Evolutionary conservation across 1,140 invertebrate genomes (phyloP).

Genomic region (Dryas iulia): DNA sequence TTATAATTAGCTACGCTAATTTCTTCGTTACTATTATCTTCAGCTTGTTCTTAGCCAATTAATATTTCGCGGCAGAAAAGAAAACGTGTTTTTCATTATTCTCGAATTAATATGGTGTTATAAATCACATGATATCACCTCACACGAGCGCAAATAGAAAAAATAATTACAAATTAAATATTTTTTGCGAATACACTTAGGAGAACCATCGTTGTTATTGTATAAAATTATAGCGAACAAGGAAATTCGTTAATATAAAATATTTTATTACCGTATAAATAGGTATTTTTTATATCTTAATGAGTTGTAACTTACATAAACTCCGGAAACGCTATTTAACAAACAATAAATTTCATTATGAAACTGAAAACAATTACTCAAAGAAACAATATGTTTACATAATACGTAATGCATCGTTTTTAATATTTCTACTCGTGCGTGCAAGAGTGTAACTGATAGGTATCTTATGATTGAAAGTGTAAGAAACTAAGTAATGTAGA

Average conservation of each 20-base stretch:
- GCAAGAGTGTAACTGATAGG: not conserved
- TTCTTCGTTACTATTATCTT: too few species aligned
- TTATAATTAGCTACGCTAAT: too few species aligned
- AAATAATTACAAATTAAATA: not conserved
- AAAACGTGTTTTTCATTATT: not conserved
- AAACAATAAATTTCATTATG: constrained; percentile 31
- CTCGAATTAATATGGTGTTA: not conserved
- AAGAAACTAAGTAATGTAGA: not conserved
- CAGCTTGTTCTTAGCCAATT: too few species aligned
- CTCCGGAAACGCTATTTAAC: constrained; percentile 39
- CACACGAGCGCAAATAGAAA: not conserved
- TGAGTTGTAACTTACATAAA: constrained; percentile 37
- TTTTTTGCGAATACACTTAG: not conserved
- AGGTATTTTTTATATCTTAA: constrained; percentile 1
- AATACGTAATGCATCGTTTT: constrained; percentile 2
- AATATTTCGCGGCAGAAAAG: too few species aligned
- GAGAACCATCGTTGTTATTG: not conserved
- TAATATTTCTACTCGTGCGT: not conserved
- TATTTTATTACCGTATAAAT: constrained; percentile 5
- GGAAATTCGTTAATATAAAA: constrained; percentile 2
- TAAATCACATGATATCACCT: not conserved
- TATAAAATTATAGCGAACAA: not conserved
- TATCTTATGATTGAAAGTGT: not conserved
- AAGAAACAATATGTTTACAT: constrained; percentile 31
- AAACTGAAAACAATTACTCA: constrained; percentile 47